A percentile compares a stretch with the other conserved stretches of the same genome.
Conservation (phyloP, 2,888 invertebrate genomes). For the Cyrtodaria siliqua region DNA sequence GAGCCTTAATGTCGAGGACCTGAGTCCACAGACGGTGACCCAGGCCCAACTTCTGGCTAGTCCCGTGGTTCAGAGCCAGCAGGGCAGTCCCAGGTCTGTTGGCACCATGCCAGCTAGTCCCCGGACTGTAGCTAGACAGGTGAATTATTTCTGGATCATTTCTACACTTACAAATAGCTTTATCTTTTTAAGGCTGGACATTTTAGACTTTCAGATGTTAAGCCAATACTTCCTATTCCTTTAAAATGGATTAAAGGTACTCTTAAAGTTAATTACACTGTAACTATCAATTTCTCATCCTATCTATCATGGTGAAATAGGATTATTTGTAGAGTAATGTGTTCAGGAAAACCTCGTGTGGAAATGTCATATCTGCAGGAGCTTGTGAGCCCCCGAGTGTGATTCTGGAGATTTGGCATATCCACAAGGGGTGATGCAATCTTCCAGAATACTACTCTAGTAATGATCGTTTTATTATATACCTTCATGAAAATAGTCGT, state of each 20-base stretch:
- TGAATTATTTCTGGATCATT: background rate
- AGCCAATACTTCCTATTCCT: background rate
- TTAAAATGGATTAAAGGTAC: background rate
- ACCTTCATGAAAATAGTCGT: no score
- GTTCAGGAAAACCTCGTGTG: no score
- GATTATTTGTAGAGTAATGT: background rate
- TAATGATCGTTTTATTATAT: no score
- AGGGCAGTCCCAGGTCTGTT: background rate
- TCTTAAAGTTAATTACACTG: background rate
- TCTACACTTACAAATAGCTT: no score
- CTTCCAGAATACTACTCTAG: no score
- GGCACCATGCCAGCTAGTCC: background rate
- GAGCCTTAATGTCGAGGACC: constrained; percentile 53
- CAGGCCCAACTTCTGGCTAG: constrained; percentile 48
- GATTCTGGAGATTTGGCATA: no score
- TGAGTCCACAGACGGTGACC: constrained; percentile 41
- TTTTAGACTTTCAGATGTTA: no score
- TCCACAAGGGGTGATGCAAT: no score
- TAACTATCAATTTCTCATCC: no score
- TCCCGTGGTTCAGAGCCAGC: constrained; percentile 2
- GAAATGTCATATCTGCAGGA: no score
- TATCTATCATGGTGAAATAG: background rate
- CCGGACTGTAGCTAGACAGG: constrained; percentile 20
- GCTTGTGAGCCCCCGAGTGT: no score
- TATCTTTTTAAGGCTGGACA: no score